phyloP scores from a whole-genome alignment of 2,113 vertebrate species.

The Clarias gariepinus region DNA sequence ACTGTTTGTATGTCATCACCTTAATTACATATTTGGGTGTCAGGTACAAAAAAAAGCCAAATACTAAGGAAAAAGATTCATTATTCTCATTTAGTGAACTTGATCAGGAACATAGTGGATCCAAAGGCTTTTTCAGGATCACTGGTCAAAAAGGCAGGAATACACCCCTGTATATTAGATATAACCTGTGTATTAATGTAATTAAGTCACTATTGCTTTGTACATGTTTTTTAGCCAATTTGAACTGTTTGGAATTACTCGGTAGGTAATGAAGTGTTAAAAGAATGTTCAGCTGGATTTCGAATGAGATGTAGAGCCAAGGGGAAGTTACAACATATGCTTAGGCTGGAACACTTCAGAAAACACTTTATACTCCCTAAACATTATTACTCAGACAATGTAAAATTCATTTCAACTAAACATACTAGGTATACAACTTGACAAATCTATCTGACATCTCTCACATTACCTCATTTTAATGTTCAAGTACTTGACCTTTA shows the following conservation, averaged over 20 bases:
- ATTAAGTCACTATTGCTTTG: background rate
- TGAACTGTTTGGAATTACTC: background rate
- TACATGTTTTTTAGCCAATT: background rate
- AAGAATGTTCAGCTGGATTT: background rate
- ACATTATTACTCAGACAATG: conserved; percentile 23
- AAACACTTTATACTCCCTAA: conserved; percentile 27
- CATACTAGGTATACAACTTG: background rate
- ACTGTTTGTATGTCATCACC: background rate
- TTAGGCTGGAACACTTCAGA: conserved; percentile 25
- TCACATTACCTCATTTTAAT: background rate
- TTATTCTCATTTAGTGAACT: background rate
- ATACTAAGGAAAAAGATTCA: no score
- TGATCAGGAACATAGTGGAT: background rate
- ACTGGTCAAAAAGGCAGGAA: background rate
- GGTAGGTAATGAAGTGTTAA: background rate
- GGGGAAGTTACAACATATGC: conserved; percentile 31
- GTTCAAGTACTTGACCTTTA: background rate
- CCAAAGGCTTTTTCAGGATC: background rate
- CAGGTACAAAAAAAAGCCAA: background rate
- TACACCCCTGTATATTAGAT: background rate
- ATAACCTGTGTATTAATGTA: background rate
- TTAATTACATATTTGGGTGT: background rate
- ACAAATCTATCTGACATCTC: conserved; percentile 10
- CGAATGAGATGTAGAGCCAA: conserved; percentile 2
- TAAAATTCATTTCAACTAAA: conserved; percentile 12